Evolutionary conservation across 2,797 vertebrate species (phyloP).

Genomic region (Rhodeus uyekii): DNA sequence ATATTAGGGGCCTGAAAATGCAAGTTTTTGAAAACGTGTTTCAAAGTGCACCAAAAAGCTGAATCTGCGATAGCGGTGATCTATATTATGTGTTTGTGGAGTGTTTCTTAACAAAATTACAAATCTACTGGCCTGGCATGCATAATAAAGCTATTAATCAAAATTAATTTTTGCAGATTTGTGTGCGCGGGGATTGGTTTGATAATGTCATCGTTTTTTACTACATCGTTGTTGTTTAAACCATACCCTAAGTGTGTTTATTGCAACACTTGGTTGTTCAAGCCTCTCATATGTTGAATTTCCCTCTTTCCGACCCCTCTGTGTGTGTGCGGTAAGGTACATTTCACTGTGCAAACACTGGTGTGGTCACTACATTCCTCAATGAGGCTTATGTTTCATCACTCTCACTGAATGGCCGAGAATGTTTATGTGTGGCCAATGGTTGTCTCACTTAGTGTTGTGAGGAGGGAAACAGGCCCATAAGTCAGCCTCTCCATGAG

Average conservation of each 20-base stretch:
- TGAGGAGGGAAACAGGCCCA: constrained; percentile 53
- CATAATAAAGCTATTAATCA: too few relatives aligned
- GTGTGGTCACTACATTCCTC: constrained; percentile 65
- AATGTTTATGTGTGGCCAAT: constrained; percentile 47
- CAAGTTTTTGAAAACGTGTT: too few relatives aligned
- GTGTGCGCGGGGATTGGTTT: too few relatives aligned
- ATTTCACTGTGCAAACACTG: constrained; percentile 59
- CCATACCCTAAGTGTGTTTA: not conserved
- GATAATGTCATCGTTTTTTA: too few relatives aligned
- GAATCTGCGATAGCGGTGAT: too few relatives aligned
- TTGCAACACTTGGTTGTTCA: constrained; percentile 1
- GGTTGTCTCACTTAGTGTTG: constrained; percentile 33
- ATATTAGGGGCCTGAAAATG: too few relatives aligned
- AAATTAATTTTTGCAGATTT: too few relatives aligned
- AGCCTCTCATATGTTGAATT: not conserved
- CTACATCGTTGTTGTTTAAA: too few relatives aligned
- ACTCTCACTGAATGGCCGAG: constrained; percentile 44
- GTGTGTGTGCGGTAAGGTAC: constrained; percentile 55
- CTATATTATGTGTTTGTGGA: too few relatives aligned
- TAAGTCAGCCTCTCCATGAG: constrained; percentile 57
- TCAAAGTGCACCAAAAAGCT: too few relatives aligned
- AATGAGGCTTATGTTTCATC: constrained; percentile 64
- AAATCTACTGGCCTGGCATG: too few relatives aligned
- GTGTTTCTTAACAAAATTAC: too few relatives aligned
- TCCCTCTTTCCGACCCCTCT: constrained; percentile 23